These are phyloP conservation scores for Gymnodraco acuticeps DNA, from an alignment of 2,797 vertebrate species.

Conservation along the genomic window DNA sequence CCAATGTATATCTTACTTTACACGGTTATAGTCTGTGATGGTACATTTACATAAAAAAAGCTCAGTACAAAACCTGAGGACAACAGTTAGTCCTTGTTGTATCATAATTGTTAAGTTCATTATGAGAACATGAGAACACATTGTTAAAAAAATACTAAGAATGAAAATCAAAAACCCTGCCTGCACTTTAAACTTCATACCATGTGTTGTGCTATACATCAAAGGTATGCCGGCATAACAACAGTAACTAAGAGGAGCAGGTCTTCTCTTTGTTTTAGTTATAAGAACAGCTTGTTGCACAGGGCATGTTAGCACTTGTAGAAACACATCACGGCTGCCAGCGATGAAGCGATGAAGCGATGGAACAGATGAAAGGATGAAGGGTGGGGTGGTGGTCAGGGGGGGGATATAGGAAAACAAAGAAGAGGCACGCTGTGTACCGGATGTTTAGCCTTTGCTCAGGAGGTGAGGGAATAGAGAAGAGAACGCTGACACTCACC, in stretches of 20 bases:
- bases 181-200: too few species aligned
- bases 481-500: constrained; percentile 87
- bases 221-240: not conserved
- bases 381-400: not conserved
- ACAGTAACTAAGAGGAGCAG: not conserved
- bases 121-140: not conserved
- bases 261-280: not conserved
- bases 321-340: not conserved
- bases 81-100: not conserved
- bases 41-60: not conserved
- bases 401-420: constrained; percentile 15
- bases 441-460: constrained; percentile 29
- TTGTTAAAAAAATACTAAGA: not conserved
- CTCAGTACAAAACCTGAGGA: not conserved
- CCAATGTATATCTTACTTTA: not conserved
- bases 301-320: not conserved
- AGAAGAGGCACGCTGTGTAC: constrained; percentile 20
- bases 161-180: too few species aligned
- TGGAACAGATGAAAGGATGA: constrained; percentile 37
- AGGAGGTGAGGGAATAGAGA: constrained; percentile 49
- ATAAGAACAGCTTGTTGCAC: not conserved
- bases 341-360: constrained; percentile 25
- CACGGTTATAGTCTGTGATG: not conserved
- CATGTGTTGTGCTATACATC: not conserved
- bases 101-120: not conserved